Conservation (phyloP, 2,113 vertebrate genomes). For the Sinocyclocheilus rhinocerous region DNA sequence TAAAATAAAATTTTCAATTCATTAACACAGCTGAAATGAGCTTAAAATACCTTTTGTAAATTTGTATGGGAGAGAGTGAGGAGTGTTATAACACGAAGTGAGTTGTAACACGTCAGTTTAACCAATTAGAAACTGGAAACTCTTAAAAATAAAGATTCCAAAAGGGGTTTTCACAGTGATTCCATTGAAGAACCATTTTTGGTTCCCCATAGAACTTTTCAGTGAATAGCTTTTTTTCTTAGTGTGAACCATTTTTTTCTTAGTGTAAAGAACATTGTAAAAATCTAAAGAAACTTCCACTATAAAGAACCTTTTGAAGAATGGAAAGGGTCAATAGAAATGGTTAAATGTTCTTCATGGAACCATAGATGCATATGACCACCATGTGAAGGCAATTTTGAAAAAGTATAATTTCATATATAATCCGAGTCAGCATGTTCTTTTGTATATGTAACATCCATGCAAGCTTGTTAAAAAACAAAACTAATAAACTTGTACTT, state of each 20-base stretch:
- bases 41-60: neutral
- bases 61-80: neutral
- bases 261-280: neutral
- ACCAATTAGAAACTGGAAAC: constrained; percentile 1
- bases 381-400: neutral
- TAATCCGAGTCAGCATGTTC: neutral
- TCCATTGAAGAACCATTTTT: neutral
- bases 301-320: neutral
- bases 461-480: neutral
- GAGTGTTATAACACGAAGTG: neutral
- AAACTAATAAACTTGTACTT: neutral
- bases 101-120: neutral
- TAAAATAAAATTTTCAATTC: neutral
- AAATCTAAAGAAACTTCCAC: neutral
- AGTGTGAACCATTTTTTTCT: neutral
- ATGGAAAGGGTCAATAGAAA: neutral
- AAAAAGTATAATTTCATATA: neutral
- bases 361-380: neutral
- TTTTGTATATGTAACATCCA: neutral
- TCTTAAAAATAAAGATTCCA: neutral
- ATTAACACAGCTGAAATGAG: neutral
- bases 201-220: neutral
- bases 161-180: neutral
- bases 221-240: neutral
- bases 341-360: neutral